Conservation (phyloP, 2,888 invertebrate species). For the Alviniconcha strummeri region DNA sequence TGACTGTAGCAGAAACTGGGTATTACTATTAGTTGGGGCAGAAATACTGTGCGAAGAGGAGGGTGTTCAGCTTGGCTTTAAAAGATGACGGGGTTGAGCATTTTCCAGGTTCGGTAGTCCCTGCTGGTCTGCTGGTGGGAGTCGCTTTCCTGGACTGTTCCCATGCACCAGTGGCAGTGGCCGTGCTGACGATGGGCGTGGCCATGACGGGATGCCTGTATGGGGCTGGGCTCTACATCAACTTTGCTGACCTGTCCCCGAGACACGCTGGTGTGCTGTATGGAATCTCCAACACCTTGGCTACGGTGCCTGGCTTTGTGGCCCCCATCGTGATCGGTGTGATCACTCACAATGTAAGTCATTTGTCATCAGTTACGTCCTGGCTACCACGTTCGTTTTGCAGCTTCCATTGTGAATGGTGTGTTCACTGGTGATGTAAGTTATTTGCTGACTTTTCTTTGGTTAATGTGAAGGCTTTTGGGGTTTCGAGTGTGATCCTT, state of each 20-base stretch:
- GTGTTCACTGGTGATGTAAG: neutral
- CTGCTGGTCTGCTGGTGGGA: slow-evolving; percentile 56
- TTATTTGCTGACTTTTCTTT: too few species aligned
- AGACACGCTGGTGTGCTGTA: slow-evolving; percentile 65
- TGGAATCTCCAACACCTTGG: slow-evolving; percentile 65
- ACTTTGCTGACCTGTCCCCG: slow-evolving; percentile 67
- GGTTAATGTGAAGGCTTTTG: neutral
- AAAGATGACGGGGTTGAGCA: too few species aligned
- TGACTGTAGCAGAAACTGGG: too few species aligned
- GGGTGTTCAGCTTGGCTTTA: too few species aligned
- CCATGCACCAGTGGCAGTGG: slow-evolving; percentile 52
- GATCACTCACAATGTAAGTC: slow-evolving; percentile 56
- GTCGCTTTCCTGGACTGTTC: slow-evolving; percentile 58
- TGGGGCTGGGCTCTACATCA: slow-evolving; percentile 61
- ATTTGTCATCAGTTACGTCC: neutral
- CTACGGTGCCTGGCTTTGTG: slow-evolving; percentile 63
- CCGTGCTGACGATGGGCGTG: slow-evolving; percentile 58
- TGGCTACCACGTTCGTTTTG: too few species aligned
- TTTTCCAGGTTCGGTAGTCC: slow-evolving; percentile 52
- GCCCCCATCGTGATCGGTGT: slow-evolving; percentile 63
- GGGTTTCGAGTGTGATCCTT: neutral
- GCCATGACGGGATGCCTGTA: slow-evolving; percentile 59
- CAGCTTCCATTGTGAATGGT: neutral
- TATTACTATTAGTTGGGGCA: too few species aligned
- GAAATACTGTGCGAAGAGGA: too few species aligned